Conservation (phyloP, 1,140 invertebrate genomes). For the Muscidifurax raptorellus region DNA sequence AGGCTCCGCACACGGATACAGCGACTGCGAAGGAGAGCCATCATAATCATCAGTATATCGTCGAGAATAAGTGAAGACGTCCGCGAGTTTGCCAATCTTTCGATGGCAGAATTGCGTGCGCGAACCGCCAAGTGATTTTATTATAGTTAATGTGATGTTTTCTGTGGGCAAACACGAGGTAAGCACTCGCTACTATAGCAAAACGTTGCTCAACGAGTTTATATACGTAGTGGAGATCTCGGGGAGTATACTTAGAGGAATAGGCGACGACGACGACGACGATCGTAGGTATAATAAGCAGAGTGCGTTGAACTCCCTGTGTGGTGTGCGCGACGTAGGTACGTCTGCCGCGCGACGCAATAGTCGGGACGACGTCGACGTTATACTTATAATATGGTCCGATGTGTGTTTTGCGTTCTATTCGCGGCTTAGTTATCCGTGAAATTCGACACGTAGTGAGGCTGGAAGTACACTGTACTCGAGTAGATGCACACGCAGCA, state of each 20-base stretch:
- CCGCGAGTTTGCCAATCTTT: conserved; percentile 42
- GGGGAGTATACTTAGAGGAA: too few relatives aligned
- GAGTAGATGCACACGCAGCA: background rate
- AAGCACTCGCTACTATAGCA: conserved; percentile 44
- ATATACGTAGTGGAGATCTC: too few relatives aligned
- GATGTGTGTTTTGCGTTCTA: background rate
- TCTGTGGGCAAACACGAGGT: conserved; percentile 72
- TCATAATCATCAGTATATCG: background rate
- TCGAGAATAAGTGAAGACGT: background rate
- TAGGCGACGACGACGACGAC: background rate
- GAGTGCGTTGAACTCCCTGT: background rate
- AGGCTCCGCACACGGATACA: background rate
- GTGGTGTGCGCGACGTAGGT: background rate
- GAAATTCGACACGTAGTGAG: background rate
- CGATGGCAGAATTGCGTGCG: conserved; percentile 61
- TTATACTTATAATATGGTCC: too few relatives aligned
- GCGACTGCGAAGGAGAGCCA: background rate
- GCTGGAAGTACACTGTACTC: background rate
- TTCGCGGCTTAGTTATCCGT: background rate
- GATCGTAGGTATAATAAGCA: background rate
- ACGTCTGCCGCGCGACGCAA: background rate
- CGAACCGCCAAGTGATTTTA: conserved; percentile 60
- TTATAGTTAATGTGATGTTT: conserved; percentile 74
- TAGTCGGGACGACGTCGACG: background rate
- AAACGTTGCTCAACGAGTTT: too few relatives aligned